These are phyloP conservation scores for Eumerus sabulonum DNA, from an alignment of 2,888 invertebrate species.

Conservation along the genomic window DNA sequence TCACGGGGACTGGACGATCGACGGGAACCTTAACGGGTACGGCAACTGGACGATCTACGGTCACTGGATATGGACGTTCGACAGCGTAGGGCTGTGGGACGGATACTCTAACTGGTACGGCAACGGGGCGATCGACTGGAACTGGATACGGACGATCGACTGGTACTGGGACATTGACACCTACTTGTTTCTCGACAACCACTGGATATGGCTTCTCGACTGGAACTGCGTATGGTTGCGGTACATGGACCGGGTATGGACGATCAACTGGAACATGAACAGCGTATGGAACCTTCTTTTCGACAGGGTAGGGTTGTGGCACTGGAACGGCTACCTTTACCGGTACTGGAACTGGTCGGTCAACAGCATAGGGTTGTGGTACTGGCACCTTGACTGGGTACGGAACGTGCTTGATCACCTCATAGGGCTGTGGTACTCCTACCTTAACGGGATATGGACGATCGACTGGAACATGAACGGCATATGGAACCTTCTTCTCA, in stretches of 20 bases:
- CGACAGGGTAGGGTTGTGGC: constrained; percentile 81
- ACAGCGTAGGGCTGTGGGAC: constrained; percentile 85
- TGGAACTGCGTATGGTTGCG: constrained; percentile 84
- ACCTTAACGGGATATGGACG: constrained; percentile 85
- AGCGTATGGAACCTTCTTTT: constrained; percentile 82
- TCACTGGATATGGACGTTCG: constrained; percentile 81
- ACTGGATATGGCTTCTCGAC: constrained; percentile 83
- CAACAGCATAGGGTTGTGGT: constrained; percentile 77
- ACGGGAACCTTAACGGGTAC: constrained; percentile 84
- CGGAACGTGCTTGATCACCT: constrained; percentile 81
- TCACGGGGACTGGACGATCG: constrained; percentile 84
- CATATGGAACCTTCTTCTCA: constrained; percentile 82
- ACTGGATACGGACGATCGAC: constrained; percentile 85
- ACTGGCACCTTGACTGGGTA: constrained; percentile 82
- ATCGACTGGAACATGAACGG: constrained; percentile 82
- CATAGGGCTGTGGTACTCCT: constrained; percentile 85
- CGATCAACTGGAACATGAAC: constrained; percentile 84
- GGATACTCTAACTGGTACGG: constrained; percentile 80
- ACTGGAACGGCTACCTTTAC: constrained; percentile 83
- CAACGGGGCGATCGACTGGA: constrained; percentile 81
- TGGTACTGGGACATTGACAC: constrained; percentile 84
- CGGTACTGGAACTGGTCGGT: constrained; percentile 82
- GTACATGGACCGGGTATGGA: constrained; percentile 84
- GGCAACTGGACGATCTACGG: constrained; percentile 82
- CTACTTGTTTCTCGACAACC: constrained; percentile 82